Base-by-base conservation (phyloP, 2,797 vertebrate genomes). In the Vipera ursinii region DNA sequence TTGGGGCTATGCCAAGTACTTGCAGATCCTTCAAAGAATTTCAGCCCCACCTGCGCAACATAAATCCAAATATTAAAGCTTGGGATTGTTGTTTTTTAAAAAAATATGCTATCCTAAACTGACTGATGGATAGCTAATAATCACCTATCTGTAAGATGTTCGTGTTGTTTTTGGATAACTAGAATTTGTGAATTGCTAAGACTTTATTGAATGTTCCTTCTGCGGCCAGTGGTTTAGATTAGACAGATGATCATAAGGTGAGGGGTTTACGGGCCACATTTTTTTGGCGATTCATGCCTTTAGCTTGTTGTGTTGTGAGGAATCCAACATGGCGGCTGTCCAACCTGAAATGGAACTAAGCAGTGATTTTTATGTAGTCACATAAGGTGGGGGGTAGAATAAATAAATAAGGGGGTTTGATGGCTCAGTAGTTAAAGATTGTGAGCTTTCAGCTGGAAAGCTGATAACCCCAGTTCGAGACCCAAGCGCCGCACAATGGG, bases 401-500 rank as follows among this genome's bases (percentile, higher is more conserved):
- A 73, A 73, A 38, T 2, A 38, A 38, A 73, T 73, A 38, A 73
- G 61, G 28, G 28, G 61, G 1, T 26, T 63, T 63, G 10, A 63
- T 63, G 61, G 61, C 12, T 65, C 28, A n/a, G 28, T 4, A 65
- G 12, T 28, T 65, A n/a, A 65, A 65, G 26, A 6, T n/a, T 12
- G 26, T 65, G 28, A 65, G 13, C 55, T 56, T 56, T 12, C 13
- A 56, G 55, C 63, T 65, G 12, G 63, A 65, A 65, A 65, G 63
- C 63, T 65, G 28, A n/a, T 28, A 65, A 12, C 28, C 63, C 63
- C 14, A 12, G 28, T 14, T n/a, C 4, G 3, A 65, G 28, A 65
- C 4, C 63, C 4, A 0, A n/a, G 28, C 2, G 0, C 63, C 14
- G 0, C 14, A 13, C 13, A 1, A n/a, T 13, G 2, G 63, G 28